phyloP scores from a whole-genome alignment of 2,888 invertebrate species.

The Sympetrum striolatum region DNA sequence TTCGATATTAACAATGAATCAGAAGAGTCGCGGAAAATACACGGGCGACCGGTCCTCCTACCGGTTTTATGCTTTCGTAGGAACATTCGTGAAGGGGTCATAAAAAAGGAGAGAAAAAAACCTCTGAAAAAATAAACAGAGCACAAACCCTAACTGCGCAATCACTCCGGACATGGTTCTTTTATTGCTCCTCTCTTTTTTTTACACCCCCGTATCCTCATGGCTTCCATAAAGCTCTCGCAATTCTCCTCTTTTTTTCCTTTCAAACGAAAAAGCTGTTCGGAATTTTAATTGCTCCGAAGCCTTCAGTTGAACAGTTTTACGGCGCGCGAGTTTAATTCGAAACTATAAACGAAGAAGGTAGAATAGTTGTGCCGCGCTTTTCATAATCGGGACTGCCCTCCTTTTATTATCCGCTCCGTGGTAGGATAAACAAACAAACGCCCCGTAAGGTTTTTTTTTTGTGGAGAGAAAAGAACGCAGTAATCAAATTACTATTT shows the following conservation, averaged over 20 bases:
- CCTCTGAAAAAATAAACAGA: not conserved
- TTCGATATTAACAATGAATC: not conserved
- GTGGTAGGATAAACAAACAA: slow-evolving; percentile 27
- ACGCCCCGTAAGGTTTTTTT: not conserved
- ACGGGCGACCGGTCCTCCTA: not conserved
- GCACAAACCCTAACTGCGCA: not conserved
- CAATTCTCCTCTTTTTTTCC: not conserved
- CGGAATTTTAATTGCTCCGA: slow-evolving; percentile 18
- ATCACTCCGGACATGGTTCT: not conserved
- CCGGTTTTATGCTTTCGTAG: not conserved
- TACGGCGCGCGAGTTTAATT: slow-evolving; percentile 18
- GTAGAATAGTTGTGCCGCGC: not conserved
- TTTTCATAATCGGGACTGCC: slow-evolving; percentile 10
- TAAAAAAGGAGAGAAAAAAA: not conserved
- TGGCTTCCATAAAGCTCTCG: not conserved
- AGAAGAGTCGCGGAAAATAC: not conserved
- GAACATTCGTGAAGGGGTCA: not conserved
- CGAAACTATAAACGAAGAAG: not conserved
- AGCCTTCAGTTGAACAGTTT: slow-evolving; percentile 16
- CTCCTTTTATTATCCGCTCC: not conserved
- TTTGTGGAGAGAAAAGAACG: not conserved
- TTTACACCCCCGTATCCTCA: not conserved
- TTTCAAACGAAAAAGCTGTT: not conserved
- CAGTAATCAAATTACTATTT: not conserved
- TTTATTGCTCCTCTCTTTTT: not conserved